phyloP scores from a whole-genome alignment of 2,113 vertebrate species.

The Atherinomorus stipes region DNA sequence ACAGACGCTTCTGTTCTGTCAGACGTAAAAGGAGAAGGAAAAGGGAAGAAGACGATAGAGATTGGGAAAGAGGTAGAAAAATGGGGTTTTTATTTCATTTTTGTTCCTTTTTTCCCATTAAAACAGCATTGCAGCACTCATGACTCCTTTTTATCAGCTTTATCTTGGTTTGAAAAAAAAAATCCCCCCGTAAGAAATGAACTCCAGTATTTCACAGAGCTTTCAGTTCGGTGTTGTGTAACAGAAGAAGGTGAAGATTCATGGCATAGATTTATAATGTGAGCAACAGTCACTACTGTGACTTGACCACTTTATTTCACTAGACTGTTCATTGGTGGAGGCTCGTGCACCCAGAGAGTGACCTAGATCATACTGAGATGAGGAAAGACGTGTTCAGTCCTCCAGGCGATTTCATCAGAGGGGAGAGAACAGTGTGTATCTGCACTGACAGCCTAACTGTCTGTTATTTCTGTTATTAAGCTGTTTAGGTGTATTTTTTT shows the following conservation, averaged over 20 bases:
- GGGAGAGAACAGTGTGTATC: slow-evolving; percentile 9
- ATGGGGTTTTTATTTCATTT: neutral
- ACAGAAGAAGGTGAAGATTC: neutral
- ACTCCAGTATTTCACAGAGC: neutral
- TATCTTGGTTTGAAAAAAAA: neutral
- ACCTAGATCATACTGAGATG: slow-evolving; percentile 72
- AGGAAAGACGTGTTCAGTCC: slow-evolving; percentile 52
- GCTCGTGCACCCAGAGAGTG: slow-evolving; percentile 50
- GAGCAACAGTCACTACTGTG: slow-evolving; percentile 54
- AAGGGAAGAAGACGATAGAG: slow-evolving; percentile 84
- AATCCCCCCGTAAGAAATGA: neutral
- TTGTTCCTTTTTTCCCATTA: too few relatives aligned
- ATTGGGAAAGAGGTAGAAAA: slow-evolving; percentile 86
- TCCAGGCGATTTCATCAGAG: slow-evolving; percentile 47
- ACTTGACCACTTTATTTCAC: slow-evolving; percentile 23
- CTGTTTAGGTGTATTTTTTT: slow-evolving; percentile 4
- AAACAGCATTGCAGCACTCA: neutral
- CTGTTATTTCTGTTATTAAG: slow-evolving; percentile 1
- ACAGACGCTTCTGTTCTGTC: slow-evolving; percentile 67
- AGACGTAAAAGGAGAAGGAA: slow-evolving; percentile 58
- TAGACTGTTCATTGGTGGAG: slow-evolving; percentile 42
- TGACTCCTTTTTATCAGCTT: neutral
- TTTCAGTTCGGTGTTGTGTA: slow-evolving; percentile 8
- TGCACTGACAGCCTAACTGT: slow-evolving; percentile 20
- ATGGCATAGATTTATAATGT: slow-evolving; percentile 32